Base-by-base conservation (phyloP, 2,797 vertebrate species). In the Gallirallus australis region DNA sequence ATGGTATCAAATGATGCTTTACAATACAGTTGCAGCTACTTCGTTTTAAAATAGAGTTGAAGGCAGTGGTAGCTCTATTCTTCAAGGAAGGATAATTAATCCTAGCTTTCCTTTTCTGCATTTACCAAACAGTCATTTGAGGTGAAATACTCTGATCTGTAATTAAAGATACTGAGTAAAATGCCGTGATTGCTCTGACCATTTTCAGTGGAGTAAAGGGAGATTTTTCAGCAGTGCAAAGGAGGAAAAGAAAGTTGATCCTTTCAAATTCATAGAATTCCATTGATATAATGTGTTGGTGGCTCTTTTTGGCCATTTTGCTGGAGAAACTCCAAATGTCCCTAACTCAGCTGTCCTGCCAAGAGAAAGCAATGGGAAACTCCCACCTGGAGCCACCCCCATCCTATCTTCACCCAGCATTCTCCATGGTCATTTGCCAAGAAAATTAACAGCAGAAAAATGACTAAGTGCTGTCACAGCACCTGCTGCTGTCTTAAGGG, bases 401-500 rank as follows among this genome's bases (percentile, higher is more conserved):
- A 64, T 20, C 45, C 61, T 12, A 23, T 8, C 19, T n/a, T 18
- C 15, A 52, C 4, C 17, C 12, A 28, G 65, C 25, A 35, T 37
- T 56, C 30, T n/a, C 60, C 50, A 13, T 1, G 10, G 11, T 25
- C n/a, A 27, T 31, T 80, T 23, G 56, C 33, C 30, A 60, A 30
- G 27, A 66, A 35, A 73, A 33, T 4, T 37, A 65, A 52, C 10
- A 28, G n/a, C 52, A 83, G 53, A 75, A 19, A 15, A 66, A 85
- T 1, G 4, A 47, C 71, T 21, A 42, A 69, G 19, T 0, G 0
- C 10, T 50, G 7, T 13, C 24, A 20, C 31, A 68, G 33, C 39
- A 28, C 12, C 25, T 17, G 6, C 31, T n/a, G 39, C 30, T 64
- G 54, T 28, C 39, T 61, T 9, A 17, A 35, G 31, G n/a, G 66